Base-by-base conservation (phyloP, 2,113 vertebrate species). In the Odontophorus gujanensis region DNA sequence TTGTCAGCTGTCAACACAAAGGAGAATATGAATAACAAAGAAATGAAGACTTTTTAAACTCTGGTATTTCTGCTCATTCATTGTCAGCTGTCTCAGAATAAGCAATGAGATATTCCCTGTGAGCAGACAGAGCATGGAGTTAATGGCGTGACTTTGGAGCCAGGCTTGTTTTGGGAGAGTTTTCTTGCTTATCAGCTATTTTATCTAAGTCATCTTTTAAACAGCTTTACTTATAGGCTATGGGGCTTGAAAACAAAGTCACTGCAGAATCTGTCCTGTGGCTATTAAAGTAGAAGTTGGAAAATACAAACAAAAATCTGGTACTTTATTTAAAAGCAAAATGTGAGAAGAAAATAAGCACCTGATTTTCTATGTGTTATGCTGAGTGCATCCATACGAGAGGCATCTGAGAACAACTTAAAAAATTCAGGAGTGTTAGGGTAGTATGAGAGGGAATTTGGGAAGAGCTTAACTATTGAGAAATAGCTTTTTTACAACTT, bases 171-270 rank as follows among this genome's bases (percentile, higher is more conserved):
- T 48, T 22, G 28, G 13, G 25, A 28, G 22, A 18, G 26, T 34
- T 50, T 92, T 82, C 68, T 92, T 93, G 10, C 50, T 77, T n/a
- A 61, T 77, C 12, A 51, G 6, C 58, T 6, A 1, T 6, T 86
- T 40, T 20, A 58, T 88, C 59, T 89, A 78, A 86, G 55, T 75
- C 20, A 40, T 51, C 22, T 42, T 94, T 92, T 85, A 83, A 87
- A 87, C 34, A 57, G 25, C 22, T 80, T 85, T 80, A 63, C 77
- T 68, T 22, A 14, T 55, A 55, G 47, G 45, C 19, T 78, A 3
- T 9, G 59, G 21, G 4, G 34, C 24, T 85, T 58, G 47, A 77
- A 91, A 82, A 24, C 38, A 91, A 86, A 55, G 55, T 51, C 75
- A 61, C 5, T 28, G 13, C 77, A 61, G 34, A 77, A 40, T 95